Conservation (phyloP, 2,888 invertebrate species). For the Petrophora chlorosata region DNA sequence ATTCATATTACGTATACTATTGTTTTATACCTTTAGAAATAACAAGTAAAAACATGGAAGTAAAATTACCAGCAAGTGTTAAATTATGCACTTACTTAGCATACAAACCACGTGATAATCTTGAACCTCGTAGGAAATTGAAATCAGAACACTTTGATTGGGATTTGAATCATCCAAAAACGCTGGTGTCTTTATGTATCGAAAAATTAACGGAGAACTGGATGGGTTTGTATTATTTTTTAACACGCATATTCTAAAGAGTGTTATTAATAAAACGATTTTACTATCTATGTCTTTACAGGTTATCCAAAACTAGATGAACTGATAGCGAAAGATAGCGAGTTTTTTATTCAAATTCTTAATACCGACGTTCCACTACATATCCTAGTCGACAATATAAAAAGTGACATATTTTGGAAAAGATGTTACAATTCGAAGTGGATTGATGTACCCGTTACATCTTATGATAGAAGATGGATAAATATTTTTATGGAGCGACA, state of each 20-base stretch:
- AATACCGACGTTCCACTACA: slow-evolving; percentile 67
- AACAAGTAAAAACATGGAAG: no score
- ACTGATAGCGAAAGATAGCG: slow-evolving; percentile 69
- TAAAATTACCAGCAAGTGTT: slow-evolving; percentile 68
- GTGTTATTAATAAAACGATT: not conserved
- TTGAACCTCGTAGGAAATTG: slow-evolving; percentile 70
- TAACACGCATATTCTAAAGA: slow-evolving; percentile 2
- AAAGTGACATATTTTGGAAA: slow-evolving; percentile 78
- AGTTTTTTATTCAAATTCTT: slow-evolving; percentile 70
- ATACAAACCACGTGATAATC: slow-evolving; percentile 63
- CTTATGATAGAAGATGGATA: slow-evolving; percentile 66
- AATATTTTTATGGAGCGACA: slow-evolving; percentile 74
- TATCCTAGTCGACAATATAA: slow-evolving; percentile 73
- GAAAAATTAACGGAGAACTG: slow-evolving; percentile 74
- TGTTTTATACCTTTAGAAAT: no score
- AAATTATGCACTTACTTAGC: slow-evolving; percentile 67
- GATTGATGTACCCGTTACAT: slow-evolving; percentile 54
- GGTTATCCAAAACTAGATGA: slow-evolving; percentile 65
- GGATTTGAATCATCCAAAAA: slow-evolving; percentile 74
- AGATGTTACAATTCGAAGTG: slow-evolving; percentile 69
- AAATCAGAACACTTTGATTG: slow-evolving; percentile 81
- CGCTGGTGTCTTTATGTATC: slow-evolving; percentile 75
- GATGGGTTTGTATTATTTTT: slow-evolving; percentile 56
- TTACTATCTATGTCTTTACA: slow-evolving; percentile 33
- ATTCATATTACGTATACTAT: no score